Base-by-base conservation (phyloP, 2,113 vertebrate genomes). In the Leptodactylus fuscus region DNA sequence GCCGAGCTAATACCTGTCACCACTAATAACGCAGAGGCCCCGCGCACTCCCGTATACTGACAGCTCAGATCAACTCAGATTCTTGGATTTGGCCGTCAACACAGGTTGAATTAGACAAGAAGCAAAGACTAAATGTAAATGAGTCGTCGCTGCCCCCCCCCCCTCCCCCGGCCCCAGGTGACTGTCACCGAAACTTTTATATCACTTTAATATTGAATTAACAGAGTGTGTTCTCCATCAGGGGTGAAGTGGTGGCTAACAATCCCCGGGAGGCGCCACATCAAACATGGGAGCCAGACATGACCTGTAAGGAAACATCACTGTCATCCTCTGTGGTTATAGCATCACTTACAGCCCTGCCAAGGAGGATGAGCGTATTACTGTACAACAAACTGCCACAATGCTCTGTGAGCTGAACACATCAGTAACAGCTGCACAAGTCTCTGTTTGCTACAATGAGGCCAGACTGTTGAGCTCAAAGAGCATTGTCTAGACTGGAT, bases 201-300 rank as follows among this genome's bases (percentile, higher is more conserved):
- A 75, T 75, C 44, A 75, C 46, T 29, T n/a, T 49, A 49, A 46
- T 46, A 75, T 15, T 20, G 16, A 48, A 75, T 75, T 75, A 75
- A 10, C 46, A 49, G 44, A 29, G 7, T 27, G 7, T 24, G 70
- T 24, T 73, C 36, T 73, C 3, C 20, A 27, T 38, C 5, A 48
- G 41, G 71, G 71, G 71, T 75, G 71, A 75, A 48, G 41, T 27
- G n/a, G 13, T 27, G 71, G 41, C 1, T n/a, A 75, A 75, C 41
- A 16, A 48, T 75, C 22, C 71, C 71, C 27, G 10, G 71, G n/a
- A 29, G 71, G 71, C n/a, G 11, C 24, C 13, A 75, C 22, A 46
- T 22, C 36, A 36, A 15, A 27, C 12, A 27, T 75, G 15, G 22
- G 32, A 18, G 36, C 5, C 41, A 44, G 41, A 44, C n/a, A n/a